Percentiles rank a stretch among this genome's conserved stretches.
Conservation (phyloP, 35 echinoderm and acorn worm species). For the Amphiura filiformis region DNA sequence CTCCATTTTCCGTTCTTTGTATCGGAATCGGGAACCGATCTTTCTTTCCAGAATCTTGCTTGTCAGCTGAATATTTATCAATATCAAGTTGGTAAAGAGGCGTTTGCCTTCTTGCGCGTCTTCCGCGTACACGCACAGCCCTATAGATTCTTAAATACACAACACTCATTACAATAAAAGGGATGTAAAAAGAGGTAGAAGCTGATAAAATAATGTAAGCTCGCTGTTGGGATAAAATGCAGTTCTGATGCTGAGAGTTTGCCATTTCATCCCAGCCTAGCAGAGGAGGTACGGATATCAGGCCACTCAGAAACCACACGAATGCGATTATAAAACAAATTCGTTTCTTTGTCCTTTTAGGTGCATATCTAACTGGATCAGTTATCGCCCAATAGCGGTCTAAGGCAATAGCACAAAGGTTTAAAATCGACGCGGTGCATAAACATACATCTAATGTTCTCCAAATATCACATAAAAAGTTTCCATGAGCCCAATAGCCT, state of each 20-base stretch:
- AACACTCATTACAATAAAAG: conserved; percentile 35
- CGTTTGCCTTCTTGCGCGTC: neutral
- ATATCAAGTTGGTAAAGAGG: neutral
- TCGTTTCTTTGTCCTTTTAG: conserved; percentile 19
- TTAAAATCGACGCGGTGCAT: conserved; percentile 62
- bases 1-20: neutral
- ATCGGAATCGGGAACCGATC: neutral
- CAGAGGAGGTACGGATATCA: conserved; percentile 85
- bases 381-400: conserved; percentile 81
- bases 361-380: conserved; percentile 42
- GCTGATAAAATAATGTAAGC: conserved; percentile 29
- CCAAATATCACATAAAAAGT: conserved; percentile 60
- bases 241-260: neutral
- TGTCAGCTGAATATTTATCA: too few species aligned
- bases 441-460: conserved; percentile 42
- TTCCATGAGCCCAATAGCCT: conserved; percentile 54
- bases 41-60: neutral
- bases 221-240: neutral
- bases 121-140: conserved; percentile 14
- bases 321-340: conserved; percentile 18
- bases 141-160: conserved; percentile 27
- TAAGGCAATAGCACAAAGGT: conserved; percentile 57
- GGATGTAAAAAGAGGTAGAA: conserved; percentile 13
- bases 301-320: conserved; percentile 51
- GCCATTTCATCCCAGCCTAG: conserved; percentile 42